Evolutionary conservation across 2,797 vertebrate species (phyloP), one percentile per base, ranked within the genome.

Genomic region (Gephyroberyx darwinii): DNA sequence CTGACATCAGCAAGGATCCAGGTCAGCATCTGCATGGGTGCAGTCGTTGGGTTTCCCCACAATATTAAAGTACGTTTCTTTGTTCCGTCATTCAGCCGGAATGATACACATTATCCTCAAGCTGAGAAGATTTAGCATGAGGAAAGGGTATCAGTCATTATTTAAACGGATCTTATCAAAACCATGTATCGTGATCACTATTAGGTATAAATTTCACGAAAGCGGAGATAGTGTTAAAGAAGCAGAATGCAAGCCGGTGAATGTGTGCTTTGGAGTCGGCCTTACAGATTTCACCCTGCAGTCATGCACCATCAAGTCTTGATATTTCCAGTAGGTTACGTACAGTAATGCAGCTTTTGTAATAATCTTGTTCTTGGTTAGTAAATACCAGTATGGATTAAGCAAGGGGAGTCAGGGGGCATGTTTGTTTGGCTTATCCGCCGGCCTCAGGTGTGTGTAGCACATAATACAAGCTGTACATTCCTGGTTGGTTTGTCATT

Each of bases 401-500:
- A 57, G 59, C 43, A 41, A 53, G 22, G 13, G 1, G 41, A 6
- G 12, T 72, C 41, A 31, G 48, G 65, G 33, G 22, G 51, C n/a
- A 50, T 58, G 59, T 69, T 69, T 72, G 59, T 71, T 65, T 54
- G 22, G 22, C 43, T 48, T 41, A 55, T 66, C 59, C 45, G 8
- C 17, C 7, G 55, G 41, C 41, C 14, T 20, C 8, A 45, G 30
- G n/a, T 39, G 14, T 47, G 33, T 33, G 33, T 35, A 43, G n/a
- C 59, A 51, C 33, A 22, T 19, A 51, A 16, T 56, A 37, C 7
- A 33, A 17, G 16, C 22, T 65, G 37, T n/a, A 33, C 26, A 41
- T 22, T 26, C 4, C 30, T 48, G n/a, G 12, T 31, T 43, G 16
- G n/a, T 62, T 81, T 64, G 51, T 51, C 19, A 26, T 39, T 47